These are phyloP conservation scores for Neosilurus mollespiculum DNA, from an alignment of 2,797 vertebrate species.

Conservation along the genomic window DNA sequence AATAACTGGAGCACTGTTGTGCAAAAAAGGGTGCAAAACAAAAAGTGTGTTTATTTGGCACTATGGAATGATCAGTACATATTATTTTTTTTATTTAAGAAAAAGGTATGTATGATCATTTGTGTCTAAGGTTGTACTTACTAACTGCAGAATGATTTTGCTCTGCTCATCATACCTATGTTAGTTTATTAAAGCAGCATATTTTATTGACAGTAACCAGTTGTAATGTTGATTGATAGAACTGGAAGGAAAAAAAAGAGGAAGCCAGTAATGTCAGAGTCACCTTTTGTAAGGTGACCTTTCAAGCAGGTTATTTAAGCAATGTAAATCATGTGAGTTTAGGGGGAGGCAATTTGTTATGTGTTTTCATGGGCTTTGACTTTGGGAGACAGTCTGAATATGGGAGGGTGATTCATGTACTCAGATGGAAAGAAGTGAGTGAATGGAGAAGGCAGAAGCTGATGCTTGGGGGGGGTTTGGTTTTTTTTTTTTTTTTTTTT, in stretches of 20 bases:
- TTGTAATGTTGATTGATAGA: not conserved
- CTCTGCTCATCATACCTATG: not conserved
- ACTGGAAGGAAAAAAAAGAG: not conserved
- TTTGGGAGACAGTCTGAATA: constrained; percentile 38
- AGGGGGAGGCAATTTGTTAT: not conserved
- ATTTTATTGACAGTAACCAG: not conserved
- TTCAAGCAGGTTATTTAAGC: constrained; percentile 7
- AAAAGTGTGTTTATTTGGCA: not conserved
- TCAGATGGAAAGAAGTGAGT: constrained; percentile 27
- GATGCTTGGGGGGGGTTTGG: constrained; percentile 25
- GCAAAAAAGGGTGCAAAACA: not conserved
- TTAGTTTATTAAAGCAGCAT: not conserved
- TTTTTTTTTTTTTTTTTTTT: too few species aligned
- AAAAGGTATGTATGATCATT: not conserved
- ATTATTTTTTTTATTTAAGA: not conserved
- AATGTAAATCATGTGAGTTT: constrained; percentile 24
- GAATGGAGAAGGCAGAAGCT: constrained; percentile 43
- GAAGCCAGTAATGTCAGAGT: not conserved
- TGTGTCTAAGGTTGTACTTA: not conserved
- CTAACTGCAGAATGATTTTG: not conserved
- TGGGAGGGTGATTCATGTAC: constrained; percentile 52
- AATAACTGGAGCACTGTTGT: not conserved
- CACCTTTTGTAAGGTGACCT: constrained; percentile 10
- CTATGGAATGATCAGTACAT: not conserved
- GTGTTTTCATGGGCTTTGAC: constrained; percentile 40